phyloP scores from a whole-genome alignment of 2,797 vertebrate genomes.

The Micrastur ruficollis region DNA sequence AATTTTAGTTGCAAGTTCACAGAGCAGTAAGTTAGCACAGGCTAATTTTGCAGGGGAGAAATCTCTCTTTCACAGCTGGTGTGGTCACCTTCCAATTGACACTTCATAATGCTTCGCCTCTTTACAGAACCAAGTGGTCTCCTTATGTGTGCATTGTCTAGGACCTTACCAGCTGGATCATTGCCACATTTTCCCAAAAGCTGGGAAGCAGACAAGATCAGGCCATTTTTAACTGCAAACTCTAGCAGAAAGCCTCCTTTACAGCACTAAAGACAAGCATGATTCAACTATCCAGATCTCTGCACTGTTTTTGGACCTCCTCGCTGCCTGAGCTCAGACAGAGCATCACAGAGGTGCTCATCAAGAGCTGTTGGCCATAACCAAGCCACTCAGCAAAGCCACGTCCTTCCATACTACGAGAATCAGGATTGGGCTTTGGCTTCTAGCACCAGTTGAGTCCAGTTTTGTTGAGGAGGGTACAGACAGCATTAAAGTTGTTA shows the following conservation, averaged over 20 bases:
- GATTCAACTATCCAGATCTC: background rate
- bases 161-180: background rate
- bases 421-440: background rate
- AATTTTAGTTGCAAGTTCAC: background rate
- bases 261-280: background rate
- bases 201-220: background rate
- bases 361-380: background rate
- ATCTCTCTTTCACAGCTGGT: background rate
- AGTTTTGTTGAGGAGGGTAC: background rate
- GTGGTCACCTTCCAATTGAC: background rate
- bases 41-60: background rate
- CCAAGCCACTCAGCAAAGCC: background rate
- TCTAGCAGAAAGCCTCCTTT: background rate
- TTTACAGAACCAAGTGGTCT: background rate
- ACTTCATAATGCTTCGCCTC: background rate
- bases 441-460: background rate
- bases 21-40: background rate
- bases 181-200: background rate
- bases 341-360: background rate
- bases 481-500: background rate
- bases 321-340: background rate
- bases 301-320: background rate
- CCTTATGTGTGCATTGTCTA: background rate
- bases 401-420: background rate
- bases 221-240: background rate